Base-by-base conservation (phyloP, 2,113 vertebrate genomes). In the Motacilla alba region DNA sequence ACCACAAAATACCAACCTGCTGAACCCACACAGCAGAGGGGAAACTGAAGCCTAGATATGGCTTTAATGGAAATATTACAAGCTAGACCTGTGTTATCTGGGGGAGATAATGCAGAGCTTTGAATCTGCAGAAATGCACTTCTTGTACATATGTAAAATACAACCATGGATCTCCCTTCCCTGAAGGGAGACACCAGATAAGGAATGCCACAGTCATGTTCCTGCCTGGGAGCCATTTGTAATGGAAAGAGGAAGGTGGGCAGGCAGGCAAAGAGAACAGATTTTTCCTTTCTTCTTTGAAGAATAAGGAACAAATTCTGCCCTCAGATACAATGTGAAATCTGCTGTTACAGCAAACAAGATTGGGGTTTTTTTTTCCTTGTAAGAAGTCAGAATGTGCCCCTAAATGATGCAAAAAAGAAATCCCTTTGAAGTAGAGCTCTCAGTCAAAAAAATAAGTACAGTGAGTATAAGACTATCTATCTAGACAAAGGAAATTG, bases 231-330 rank as follows among this genome's bases (percentile, higher is more conserved):
- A 93, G 92, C 44, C 81, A 49, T 86, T 67, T 90, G 72, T 96
- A 67, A 81, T 27, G 59, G 92, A 90, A 85, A 63, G 33, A 70
- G 33, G 37, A 90, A 90, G 76, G 72, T 92, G 30, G 56, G 64
- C 60, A 81, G 75, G 55, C 84, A 79, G 52, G 56, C 47, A 92
- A 77, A 87, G 60, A 79, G 60, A 67, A 85, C 41, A 86, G 53
- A 82, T 41, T 89, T 79, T 70, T 75, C 46, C 73, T 90, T 95
- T 94, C 68, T 93, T 80, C 78, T 92, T 72, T 81, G 83, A 94
- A 94, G 69, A 95, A 69, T 78, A 88, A 93, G 85, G 55, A 96
- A 63, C 50, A 83, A 91, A 87, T 91, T 83, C 76, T 94, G 79
- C 64, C 72, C 41, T 93, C 64, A 81, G 87, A 96, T 63, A 63